These are phyloP conservation scores for Meta bourneti DNA, from an alignment of 2,888 invertebrate genomes.

Conservation along the genomic window DNA sequence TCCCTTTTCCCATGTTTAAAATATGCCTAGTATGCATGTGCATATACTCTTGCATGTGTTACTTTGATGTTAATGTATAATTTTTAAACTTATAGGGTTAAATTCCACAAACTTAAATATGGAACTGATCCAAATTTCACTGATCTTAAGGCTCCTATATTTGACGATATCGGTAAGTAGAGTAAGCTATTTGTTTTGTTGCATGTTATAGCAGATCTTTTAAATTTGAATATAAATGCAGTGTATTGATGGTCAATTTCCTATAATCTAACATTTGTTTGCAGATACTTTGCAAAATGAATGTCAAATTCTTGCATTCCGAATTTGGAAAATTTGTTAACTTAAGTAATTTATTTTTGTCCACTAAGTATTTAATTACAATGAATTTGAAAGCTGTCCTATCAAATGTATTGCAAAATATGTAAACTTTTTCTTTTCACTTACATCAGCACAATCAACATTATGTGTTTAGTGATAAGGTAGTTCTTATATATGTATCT, in stretches of 20 bases:
- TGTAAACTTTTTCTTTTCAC: neutral
- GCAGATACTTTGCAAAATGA: neutral
- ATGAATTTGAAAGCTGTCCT: neutral
- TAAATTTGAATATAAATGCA: neutral
- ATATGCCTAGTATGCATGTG: no score
- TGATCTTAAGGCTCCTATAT: conserved; percentile 88
- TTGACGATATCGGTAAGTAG: conserved; percentile 83
- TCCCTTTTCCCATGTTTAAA: no score
- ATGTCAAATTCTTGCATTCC: neutral
- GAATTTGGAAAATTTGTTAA: neutral
- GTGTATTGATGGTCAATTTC: neutral
- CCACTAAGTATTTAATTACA: neutral
- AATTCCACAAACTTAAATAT: conserved; percentile 97
- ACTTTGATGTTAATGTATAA: no score
- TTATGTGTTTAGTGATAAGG: no score
- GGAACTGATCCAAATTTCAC: conserved; percentile 95
- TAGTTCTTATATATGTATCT: no score
- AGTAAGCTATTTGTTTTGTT: neutral
- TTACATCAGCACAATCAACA: no score
- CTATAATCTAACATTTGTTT: neutral
- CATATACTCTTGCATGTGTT: no score
- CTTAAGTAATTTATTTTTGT: neutral
- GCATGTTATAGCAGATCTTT: neutral
- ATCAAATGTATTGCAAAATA: neutral
- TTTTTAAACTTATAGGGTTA: conserved; percentile 84